Conservation (phyloP, 2,797 vertebrate species). For the Chelidonichthys spinosus region DNA sequence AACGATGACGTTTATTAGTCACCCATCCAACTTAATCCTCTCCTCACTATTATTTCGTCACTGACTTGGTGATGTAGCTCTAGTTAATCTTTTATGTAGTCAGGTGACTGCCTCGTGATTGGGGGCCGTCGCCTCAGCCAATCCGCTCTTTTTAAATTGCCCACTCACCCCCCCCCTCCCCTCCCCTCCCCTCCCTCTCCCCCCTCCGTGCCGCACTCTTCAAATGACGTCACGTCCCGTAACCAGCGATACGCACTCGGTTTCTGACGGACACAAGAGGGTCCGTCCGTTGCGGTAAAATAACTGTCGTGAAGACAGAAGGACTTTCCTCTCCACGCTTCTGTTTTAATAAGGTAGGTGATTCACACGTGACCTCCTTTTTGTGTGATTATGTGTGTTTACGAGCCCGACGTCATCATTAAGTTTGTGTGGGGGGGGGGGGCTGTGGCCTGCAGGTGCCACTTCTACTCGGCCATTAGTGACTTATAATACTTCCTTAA, state of each 20-base stretch:
- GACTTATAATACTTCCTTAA: not conserved
- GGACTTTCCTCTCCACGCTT: not conserved
- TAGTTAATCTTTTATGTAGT: slow-evolving; percentile 51
- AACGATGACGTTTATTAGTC: slow-evolving; percentile 41
- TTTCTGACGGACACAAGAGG: slow-evolving; percentile 8
- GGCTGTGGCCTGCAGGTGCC: slow-evolving; percentile 68
- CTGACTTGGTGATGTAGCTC: not conserved
- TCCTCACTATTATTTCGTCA: slow-evolving; percentile 6
- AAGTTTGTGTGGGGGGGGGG: slow-evolving; percentile 24
- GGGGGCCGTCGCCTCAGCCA: slow-evolving; percentile 45
- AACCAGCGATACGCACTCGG: slow-evolving; percentile 33
- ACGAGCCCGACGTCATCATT: slow-evolving; percentile 24
- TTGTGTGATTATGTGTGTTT: not conserved
- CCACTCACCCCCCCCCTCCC: not conserved
- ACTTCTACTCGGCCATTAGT: not conserved
- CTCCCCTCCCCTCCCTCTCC: not conserved
- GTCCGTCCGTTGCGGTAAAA: slow-evolving; percentile 54
- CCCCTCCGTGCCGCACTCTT: not conserved
- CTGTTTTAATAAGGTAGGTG: slow-evolving; percentile 58
- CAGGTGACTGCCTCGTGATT: slow-evolving; percentile 59
- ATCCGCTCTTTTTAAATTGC: slow-evolving; percentile 25
- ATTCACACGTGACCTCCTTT: not conserved
- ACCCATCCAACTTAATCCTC: not conserved
- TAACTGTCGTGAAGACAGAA: not conserved
- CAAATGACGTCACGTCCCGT: slow-evolving; percentile 66